phyloP scores from a whole-genome alignment of 2,113 vertebrate species.

The Stigmatopora nigra region DNA sequence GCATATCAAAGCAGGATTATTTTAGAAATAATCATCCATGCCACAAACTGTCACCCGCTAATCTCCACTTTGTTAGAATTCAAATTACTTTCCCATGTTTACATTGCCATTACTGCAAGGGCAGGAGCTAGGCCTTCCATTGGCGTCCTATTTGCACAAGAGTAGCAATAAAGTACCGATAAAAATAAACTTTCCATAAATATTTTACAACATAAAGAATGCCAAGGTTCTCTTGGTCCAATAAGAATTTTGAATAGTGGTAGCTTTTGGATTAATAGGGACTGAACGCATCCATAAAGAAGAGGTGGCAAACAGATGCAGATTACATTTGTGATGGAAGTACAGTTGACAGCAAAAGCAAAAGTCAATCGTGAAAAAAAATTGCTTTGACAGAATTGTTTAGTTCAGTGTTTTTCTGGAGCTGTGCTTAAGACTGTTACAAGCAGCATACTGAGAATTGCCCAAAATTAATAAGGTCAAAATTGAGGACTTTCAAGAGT shows the following conservation, averaged over 20 bases:
- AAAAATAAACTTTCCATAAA: slow-evolving; percentile 69
- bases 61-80: slow-evolving; percentile 80
- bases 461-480: too few relatives aligned
- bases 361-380: slow-evolving; percentile 14
- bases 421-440: too few relatives aligned
- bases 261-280: slow-evolving; percentile 47
- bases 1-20: slow-evolving; percentile 82
- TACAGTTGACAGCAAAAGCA: slow-evolving; percentile 23
- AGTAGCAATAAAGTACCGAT: slow-evolving; percentile 66
- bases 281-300: slow-evolving; percentile 35
- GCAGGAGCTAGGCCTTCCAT: slow-evolving; percentile 59
- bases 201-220: slow-evolving; percentile 60
- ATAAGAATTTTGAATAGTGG: slow-evolving; percentile 54
- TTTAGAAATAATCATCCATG: slow-evolving; percentile 75
- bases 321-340: slow-evolving; percentile 38
- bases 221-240: slow-evolving; percentile 47
- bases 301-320: slow-evolving; percentile 21
- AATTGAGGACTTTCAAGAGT: too few relatives aligned
- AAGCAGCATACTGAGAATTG: too few relatives aligned
- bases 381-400: neutral
- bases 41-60: slow-evolving; percentile 74
- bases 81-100: slow-evolving; percentile 77
- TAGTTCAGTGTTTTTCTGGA: neutral
- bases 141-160: slow-evolving; percentile 65
- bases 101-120: slow-evolving; percentile 72